Evolutionary conservation across 2,888 invertebrate species (phyloP), one percentile per base, ranked within the genome.

Genomic region (Andrena haemorrhoa): DNA sequence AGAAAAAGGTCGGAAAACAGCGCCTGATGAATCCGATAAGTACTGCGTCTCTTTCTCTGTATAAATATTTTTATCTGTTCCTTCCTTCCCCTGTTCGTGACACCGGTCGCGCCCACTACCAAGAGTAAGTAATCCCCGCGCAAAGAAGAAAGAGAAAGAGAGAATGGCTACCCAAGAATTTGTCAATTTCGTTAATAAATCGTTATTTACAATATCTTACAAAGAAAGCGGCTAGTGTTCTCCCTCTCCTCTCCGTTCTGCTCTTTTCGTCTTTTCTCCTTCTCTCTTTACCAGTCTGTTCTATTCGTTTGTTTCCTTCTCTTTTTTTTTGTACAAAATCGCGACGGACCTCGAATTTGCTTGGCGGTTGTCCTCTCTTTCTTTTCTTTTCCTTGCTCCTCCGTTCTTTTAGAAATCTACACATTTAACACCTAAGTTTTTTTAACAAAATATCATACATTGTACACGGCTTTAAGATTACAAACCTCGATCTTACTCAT

Each of bases 141-240:
- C 83, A 84, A 79, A 75, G 86, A 80, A 79, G 79, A 82, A 82
- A 84, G 76, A 78, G 78, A 76, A 71, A 78, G 84, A 84, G 80
- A 84, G 79, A 84, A 79, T 81, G 89, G 89, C 85, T 91, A 91
- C 90, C 90, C 90, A 92, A 88, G 90, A 92, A 92, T 91, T 93
- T 92, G 90, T 93, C 92, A 93, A 93, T 92, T 92, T 86, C 86
- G 89, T 92, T 91, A 93, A 92, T 93, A 93, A 93, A 92, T 92
- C 90, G 93, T 93, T 94, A 93, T 94, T 89, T 94, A 94, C 94
- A 94, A 92, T 94, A 94, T 93, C 81, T 93, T 93, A 94, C 94
- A 94, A 93, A 93, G 92, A 93, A 93, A 94, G 90, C 89, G 90
- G 91, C 90, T 90, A 92, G 88, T 82, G 89, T 88, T 86, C 92